phyloP scores from a whole-genome alignment of 2,797 vertebrate species.

The Anableps anableps region DNA sequence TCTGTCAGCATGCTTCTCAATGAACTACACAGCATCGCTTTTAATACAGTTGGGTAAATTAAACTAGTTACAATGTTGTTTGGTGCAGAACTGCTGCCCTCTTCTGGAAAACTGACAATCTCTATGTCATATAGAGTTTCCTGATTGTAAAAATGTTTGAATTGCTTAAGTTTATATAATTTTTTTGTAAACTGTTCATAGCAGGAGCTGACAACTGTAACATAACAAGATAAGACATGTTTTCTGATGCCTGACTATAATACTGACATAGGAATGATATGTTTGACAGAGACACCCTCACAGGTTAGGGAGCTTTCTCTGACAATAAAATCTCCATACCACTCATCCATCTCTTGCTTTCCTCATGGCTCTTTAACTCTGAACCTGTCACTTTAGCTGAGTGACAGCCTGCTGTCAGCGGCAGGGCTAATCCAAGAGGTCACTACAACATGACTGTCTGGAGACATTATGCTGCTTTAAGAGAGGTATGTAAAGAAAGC shows the following conservation, averaged over 20 bases:
- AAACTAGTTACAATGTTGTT: constrained; percentile 21
- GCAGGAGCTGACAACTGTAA: neutral
- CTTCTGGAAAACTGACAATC: constrained; percentile 64
- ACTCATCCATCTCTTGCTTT: constrained; percentile 19
- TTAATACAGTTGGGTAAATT: constrained; percentile 7
- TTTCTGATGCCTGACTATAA: constrained; percentile 14
- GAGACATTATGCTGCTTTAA: constrained; percentile 23
- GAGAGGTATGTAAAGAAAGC: constrained; percentile 33
- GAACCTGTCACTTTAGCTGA: constrained; percentile 40
- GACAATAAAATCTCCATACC: constrained; percentile 13
- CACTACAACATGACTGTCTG: constrained; percentile 22
- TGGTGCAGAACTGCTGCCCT: constrained; percentile 77
- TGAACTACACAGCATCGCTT: constrained; percentile 29
- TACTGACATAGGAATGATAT: constrained; percentile 5
- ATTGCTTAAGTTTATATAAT: neutral
- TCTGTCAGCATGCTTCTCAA: constrained; percentile 24
- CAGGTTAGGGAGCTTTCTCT: constrained; percentile 12
- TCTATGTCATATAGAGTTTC: neutral
- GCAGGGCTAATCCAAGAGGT: constrained; percentile 24
- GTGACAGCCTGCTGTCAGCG: constrained; percentile 51
- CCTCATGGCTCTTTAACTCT: constrained; percentile 26
- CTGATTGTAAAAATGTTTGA: neutral
- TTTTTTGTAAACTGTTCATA: neutral
- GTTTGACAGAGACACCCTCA: constrained; percentile 22
- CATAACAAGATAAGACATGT: neutral